Conservation (phyloP, 2,113 vertebrate genomes). For the Actinemys pallida region DNA sequence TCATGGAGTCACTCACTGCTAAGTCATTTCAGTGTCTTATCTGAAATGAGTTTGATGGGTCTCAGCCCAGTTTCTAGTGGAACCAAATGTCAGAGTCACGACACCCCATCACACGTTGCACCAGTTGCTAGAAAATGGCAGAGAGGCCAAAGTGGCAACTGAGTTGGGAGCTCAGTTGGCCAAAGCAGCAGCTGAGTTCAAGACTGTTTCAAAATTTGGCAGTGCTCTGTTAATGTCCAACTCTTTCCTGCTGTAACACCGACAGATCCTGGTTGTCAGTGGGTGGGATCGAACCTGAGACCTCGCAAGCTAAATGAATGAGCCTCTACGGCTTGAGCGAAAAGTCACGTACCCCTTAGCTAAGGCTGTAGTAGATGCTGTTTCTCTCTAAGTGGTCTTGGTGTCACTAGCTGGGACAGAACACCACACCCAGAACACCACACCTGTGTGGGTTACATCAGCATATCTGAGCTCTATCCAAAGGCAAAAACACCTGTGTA, state of each 20-base stretch:
- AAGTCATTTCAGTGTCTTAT: constrained; percentile 53
- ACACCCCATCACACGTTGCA: constrained; percentile 23
- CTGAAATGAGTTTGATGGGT: constrained; percentile 5
- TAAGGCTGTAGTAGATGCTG: no score
- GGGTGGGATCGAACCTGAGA: no score
- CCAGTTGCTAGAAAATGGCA: background rate
- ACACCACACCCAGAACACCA: no score
- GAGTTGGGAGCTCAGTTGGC: background rate
- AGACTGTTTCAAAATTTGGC: background rate
- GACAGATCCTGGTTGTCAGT: no score
- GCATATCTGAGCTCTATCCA: background rate
- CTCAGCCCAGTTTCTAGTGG: constrained; percentile 33
- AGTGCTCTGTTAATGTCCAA: background rate
- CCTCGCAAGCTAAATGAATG: no score
- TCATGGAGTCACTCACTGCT: background rate
- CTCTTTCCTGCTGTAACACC: background rate
- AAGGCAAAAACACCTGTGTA: background rate
- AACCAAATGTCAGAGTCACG: constrained; percentile 28
- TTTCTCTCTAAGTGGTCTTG: no score
- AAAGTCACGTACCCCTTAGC: no score
- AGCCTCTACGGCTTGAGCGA: no score
- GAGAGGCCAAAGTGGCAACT: background rate
- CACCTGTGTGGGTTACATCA: no score
- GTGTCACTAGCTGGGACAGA: no score
- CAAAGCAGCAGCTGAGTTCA: constrained; percentile 8